Evolutionary conservation across 1,140 invertebrate species (phyloP).

Genomic region (Anthonomus grandis): DNA sequence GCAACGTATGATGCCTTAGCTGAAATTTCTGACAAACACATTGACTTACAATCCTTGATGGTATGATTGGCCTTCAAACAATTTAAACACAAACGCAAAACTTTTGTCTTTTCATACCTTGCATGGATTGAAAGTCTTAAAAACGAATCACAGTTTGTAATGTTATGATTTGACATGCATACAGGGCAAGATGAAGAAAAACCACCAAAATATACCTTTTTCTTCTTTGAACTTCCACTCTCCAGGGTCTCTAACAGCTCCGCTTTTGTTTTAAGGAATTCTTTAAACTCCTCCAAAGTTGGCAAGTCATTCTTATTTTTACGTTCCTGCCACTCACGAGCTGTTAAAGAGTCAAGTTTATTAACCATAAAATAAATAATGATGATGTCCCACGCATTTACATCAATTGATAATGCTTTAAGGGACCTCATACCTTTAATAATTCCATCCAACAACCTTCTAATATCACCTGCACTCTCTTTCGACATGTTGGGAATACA

Average conservation of each 20-base stretch:
- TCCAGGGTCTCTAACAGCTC: constrained; percentile 8
- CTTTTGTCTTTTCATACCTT: background rate
- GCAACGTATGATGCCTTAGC: background rate
- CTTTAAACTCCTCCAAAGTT: background rate
- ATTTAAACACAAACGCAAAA: background rate
- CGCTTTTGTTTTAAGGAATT: background rate
- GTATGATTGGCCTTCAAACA: background rate
- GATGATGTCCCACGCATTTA: background rate
- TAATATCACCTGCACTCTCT: background rate
- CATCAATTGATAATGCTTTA: background rate
- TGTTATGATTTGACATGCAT: background rate
- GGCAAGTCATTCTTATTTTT: background rate
- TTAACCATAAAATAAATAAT: background rate
- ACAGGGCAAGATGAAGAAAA: background rate
- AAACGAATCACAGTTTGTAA: background rate
- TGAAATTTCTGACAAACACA: background rate
- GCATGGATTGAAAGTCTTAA: background rate
- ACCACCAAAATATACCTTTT: background rate
- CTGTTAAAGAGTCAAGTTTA: constrained; percentile 1
- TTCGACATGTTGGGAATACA: background rate
- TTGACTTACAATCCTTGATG: background rate
- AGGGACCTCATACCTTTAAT: background rate
- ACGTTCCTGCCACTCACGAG: constrained; percentile 5
- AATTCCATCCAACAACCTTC: background rate
- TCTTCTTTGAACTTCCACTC: background rate